These are phyloP conservation scores for Semaprochilodus insignis DNA, from an alignment of 2,797 vertebrate genomes.

Conservation along the genomic window DNA sequence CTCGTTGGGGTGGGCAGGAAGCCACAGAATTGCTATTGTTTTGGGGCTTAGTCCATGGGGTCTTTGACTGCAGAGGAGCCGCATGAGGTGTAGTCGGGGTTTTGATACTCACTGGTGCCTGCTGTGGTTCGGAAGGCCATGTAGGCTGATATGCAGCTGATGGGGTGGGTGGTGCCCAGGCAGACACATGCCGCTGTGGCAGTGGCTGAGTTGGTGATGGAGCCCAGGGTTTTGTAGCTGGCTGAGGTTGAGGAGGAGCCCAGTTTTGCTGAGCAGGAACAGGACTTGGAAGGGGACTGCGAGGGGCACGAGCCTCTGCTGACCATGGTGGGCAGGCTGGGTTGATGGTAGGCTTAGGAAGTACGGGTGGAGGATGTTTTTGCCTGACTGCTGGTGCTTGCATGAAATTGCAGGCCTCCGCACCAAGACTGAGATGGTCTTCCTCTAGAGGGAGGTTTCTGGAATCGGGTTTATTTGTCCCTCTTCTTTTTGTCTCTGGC, in stretches of 20 bases:
- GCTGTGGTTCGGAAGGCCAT: slow-evolving; percentile 72
- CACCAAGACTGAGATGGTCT: slow-evolving; percentile 96
- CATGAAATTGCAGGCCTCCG: slow-evolving; percentile 99
- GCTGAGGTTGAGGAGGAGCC: slow-evolving; percentile 64
- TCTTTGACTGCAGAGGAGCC: slow-evolving; percentile 65
- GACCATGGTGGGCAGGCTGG: slow-evolving; percentile 87
- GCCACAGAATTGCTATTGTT: slow-evolving; percentile 65
- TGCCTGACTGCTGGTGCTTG: slow-evolving; percentile 87
- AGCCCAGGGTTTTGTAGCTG: slow-evolving; percentile 67
- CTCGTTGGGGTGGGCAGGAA: slow-evolving; percentile 70
- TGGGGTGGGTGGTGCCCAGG: slow-evolving; percentile 63
- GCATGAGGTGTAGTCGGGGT: slow-evolving; percentile 68
- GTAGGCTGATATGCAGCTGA: slow-evolving; percentile 69
- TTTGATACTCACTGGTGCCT: slow-evolving; percentile 78
- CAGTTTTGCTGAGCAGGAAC: slow-evolving; percentile 63
- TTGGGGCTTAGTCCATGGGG: slow-evolving; percentile 67
- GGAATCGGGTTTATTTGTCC: slow-evolving; percentile 79
- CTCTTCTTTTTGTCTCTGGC: slow-evolving; percentile 88
- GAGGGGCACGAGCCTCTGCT: slow-evolving; percentile 73
- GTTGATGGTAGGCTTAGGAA: slow-evolving; percentile 90
- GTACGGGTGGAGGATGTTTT: slow-evolving; percentile 94
- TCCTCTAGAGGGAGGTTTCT: slow-evolving; percentile 85
- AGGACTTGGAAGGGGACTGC: slow-evolving; percentile 69
- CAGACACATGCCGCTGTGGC: slow-evolving; percentile 66
- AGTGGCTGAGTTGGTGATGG: slow-evolving; percentile 66